Conservation (phyloP, 2,797 vertebrate species). For the Halcyon smyrnensis region DNA sequence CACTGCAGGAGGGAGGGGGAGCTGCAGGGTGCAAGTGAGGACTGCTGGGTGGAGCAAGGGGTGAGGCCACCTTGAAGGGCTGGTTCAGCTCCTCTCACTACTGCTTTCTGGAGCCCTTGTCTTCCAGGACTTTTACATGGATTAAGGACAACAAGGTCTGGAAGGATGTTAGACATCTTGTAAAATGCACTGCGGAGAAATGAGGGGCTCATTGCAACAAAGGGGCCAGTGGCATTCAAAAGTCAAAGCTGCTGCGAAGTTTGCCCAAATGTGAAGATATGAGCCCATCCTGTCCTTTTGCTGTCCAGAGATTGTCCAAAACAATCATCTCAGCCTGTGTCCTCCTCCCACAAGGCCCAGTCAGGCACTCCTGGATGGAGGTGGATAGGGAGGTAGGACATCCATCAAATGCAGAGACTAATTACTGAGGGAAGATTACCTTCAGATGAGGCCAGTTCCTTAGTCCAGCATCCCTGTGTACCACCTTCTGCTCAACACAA, state of each 20-base stretch:
- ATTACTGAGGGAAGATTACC: background rate
- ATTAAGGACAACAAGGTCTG: rapidly evolving
- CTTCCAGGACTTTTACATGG: rapidly evolving
- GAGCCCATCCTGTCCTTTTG: background rate
- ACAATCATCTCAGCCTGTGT: rapidly evolving
- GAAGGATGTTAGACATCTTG: background rate
- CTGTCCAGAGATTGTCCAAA: background rate
- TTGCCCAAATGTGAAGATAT: background rate
- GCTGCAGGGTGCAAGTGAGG: rapidly evolving
- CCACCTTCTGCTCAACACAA: background rate
- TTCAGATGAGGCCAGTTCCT: background rate
- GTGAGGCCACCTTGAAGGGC: background rate
- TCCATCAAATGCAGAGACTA: background rate
- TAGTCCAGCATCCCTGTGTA: background rate
- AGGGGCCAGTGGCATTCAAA: background rate
- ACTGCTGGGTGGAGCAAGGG: rapidly evolving
- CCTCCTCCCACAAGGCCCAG: background rate
- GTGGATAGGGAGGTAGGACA: too few species aligned
- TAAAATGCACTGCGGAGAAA: background rate
- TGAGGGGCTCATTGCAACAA: background rate
- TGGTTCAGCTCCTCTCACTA: background rate
- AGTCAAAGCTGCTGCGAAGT: background rate
- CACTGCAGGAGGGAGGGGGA: rapidly evolving
- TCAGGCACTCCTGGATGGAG: too few species aligned
- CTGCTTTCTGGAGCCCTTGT: background rate